Conservation (phyloP, 2,797 vertebrate species). For the Xenops minutus region DNA sequence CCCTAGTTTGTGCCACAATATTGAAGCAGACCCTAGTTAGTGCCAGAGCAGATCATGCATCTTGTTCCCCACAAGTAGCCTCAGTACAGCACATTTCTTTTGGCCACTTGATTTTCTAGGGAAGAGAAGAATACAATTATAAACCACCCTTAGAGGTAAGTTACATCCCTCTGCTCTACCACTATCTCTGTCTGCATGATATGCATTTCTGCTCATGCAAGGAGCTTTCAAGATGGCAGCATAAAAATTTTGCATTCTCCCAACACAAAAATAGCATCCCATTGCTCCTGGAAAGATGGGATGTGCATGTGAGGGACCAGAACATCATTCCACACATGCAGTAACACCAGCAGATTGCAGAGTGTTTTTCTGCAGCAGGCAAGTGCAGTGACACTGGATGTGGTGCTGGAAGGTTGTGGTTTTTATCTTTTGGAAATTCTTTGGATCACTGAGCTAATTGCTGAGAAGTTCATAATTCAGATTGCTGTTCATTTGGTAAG, state of each 20-base stretch:
- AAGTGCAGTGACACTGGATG: background rate
- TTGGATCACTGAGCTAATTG: background rate
- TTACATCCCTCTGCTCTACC: background rate
- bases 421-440: background rate
- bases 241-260: background rate
- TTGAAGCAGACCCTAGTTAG: background rate
- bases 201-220: background rate
- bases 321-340: background rate
- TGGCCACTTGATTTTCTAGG: background rate
- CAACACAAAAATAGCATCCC: conserved; percentile 7
- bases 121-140: background rate
- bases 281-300: background rate
- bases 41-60: background rate
- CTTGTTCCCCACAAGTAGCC: background rate
- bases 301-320: background rate
- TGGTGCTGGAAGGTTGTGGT: background rate
- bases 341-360: background rate
- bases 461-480: background rate
- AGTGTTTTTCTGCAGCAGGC: background rate
- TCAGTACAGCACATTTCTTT: background rate
- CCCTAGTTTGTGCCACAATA: background rate
- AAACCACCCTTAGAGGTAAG: background rate
- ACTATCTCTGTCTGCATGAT: background rate
- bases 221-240: background rate
- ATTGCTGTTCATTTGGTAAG: background rate